Conservation (phyloP, 1,140 invertebrate genomes). For the Trachymyrmex cornetzi region DNA sequence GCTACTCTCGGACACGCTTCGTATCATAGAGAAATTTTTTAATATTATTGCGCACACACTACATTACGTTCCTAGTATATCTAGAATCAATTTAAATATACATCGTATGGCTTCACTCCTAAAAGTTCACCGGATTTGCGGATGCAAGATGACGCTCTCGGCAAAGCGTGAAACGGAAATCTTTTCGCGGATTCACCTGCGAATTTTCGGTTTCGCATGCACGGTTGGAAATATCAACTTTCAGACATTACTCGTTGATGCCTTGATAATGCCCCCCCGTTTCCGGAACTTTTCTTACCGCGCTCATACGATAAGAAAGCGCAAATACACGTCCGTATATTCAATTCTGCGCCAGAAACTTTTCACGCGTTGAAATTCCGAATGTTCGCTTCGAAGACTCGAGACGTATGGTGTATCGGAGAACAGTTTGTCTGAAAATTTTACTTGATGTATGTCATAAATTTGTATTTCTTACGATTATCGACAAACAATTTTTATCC, state of each 20-base stretch:
- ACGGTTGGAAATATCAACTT: conserved; percentile 35
- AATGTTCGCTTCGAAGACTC: not conserved
- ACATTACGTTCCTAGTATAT: conserved; percentile 13
- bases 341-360: conserved; percentile 32
- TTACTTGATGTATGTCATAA: conserved; percentile 16
- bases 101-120: not conserved
- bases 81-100: conserved; percentile 47
- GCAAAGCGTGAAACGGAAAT: conserved; percentile 27
- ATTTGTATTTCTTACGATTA: not conserved
- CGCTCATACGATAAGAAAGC: not conserved
- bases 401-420: not conserved
- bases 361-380: conserved; percentile 43
- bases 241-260: conserved; percentile 30
- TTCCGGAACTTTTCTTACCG: conserved; percentile 51
- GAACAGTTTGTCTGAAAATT: not conserved
- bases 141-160: not conserved
- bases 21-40: conserved; percentile 42
- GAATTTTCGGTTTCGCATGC: conserved; percentile 8
- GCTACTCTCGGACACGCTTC: conserved; percentile 48
- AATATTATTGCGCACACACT: conserved; percentile 1
- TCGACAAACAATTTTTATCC: conserved; percentile 3
- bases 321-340: not conserved
- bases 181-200: not conserved
- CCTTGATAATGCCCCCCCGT: conserved; percentile 27
- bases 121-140: conserved; percentile 1